These are phyloP conservation scores for Sarotherodon lohbergeri DNA, from an alignment of 2,113 vertebrate species.

Conservation along the genomic window DNA sequence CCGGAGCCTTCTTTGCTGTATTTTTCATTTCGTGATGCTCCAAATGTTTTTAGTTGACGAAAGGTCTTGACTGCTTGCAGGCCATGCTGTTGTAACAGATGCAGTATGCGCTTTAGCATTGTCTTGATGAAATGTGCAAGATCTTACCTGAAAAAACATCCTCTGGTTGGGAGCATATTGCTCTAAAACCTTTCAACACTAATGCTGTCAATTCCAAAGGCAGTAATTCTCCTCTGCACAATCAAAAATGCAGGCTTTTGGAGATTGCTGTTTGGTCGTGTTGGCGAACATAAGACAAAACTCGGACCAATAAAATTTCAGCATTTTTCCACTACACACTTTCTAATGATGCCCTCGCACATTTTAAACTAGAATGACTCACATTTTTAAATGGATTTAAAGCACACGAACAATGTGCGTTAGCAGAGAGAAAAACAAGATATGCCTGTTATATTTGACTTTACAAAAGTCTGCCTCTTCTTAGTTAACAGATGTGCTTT, in stretches of 20 bases:
- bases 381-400: background rate
- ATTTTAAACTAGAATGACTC: background rate
- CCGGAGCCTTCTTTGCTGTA: background rate
- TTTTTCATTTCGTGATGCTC: background rate
- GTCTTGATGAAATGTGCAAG: background rate
- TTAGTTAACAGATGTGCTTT: background rate
- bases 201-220: background rate
- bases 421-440: background rate
- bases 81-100: background rate
- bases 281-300: background rate
- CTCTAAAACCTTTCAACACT: background rate
- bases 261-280: background rate
- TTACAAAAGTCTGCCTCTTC: background rate
- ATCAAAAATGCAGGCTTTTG: background rate
- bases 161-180: background rate
- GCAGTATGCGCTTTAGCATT: background rate
- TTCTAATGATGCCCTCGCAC: background rate
- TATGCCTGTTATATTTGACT: background rate
- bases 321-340: background rate
- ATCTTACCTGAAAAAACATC: background rate
- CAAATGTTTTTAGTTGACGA: background rate
- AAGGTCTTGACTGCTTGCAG: background rate
- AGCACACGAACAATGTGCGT: background rate
- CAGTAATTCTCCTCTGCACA: background rate
- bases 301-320: background rate